Percentiles rank a stretch among this genome's conserved stretches.
Conservation (phyloP, 2,113 vertebrate species). For the Orcinus orca region DNA sequence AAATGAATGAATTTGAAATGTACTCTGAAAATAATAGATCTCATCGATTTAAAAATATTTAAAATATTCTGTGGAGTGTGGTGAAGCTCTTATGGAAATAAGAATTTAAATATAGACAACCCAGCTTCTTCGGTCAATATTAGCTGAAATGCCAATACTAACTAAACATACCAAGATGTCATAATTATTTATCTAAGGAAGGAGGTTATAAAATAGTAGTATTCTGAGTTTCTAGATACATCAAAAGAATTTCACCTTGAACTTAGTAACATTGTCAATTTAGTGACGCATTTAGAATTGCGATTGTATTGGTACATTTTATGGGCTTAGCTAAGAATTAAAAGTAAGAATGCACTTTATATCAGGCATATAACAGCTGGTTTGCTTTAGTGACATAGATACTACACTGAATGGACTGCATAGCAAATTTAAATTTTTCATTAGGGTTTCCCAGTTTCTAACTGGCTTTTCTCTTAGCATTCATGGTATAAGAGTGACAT, state of each 20-base stretch:
- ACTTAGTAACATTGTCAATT: background rate
- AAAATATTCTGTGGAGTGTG: background rate
- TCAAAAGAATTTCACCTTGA: conserved; percentile 10
- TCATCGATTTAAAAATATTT: background rate
- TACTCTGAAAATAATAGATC: conserved; percentile 7
- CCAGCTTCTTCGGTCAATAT: conserved; percentile 22
- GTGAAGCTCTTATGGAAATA: background rate
- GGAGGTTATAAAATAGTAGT: conserved; percentile 38
- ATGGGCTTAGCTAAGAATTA: background rate
- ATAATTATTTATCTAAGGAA: conserved; percentile 39
- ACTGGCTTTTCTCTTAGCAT: background rate
- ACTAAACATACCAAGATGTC: conserved; percentile 2
- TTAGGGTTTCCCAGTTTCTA: background rate
- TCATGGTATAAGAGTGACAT: background rate
- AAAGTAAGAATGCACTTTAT: background rate
- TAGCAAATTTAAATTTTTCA: background rate
- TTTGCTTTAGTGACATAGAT: background rate
- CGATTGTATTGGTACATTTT: background rate
- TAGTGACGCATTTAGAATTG: background rate
- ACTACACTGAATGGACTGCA: background rate
- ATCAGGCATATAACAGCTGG: background rate
- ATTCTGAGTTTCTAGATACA: background rate
- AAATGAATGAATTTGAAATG: conserved; percentile 14
- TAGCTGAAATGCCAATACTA: conserved; percentile 8
- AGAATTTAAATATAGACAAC: conserved; percentile 7